Percentiles rank a stretch among this genome's conserved stretches.
Evolutionary conservation across 2,113 vertebrate species (phyloP).

Genomic region (Thalassarche chlororhynchos): DNA sequence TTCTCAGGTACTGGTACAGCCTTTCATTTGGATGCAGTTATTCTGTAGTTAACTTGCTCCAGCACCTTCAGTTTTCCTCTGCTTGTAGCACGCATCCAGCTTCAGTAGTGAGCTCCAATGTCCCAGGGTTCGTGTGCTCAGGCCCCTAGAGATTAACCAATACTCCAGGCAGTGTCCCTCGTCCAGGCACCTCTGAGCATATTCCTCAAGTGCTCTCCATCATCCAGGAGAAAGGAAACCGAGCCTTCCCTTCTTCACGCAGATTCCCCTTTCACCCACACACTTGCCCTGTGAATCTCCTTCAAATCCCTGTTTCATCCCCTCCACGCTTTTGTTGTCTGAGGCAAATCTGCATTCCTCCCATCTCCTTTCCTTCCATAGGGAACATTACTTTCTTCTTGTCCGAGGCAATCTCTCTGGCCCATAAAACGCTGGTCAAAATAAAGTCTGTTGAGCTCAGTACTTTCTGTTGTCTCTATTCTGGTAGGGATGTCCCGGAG

Average conservation of each 20-base stretch:
- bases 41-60: background rate
- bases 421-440: background rate
- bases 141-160: background rate
- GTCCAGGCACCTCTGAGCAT: background rate
- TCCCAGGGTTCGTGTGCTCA: background rate
- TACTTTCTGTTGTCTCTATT: background rate
- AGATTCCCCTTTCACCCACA: background rate
- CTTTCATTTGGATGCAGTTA: background rate
- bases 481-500: fast-evolving
- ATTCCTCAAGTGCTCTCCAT: background rate
- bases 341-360: background rate
- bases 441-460: background rate
- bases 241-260: background rate
- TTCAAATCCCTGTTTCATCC: background rate
- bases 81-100: background rate
- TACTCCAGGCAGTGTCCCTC: background rate
- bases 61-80: background rate
- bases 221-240: background rate
- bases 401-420: background rate
- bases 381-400: background rate
- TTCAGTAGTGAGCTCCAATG: background rate
- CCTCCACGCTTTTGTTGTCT: background rate
- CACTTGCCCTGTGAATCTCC: background rate
- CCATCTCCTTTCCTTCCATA: background rate
- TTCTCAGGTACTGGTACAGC: background rate